Base-by-base conservation (phyloP, 2,113 vertebrate genomes). In the Hymenochirus boettgeri region DNA sequence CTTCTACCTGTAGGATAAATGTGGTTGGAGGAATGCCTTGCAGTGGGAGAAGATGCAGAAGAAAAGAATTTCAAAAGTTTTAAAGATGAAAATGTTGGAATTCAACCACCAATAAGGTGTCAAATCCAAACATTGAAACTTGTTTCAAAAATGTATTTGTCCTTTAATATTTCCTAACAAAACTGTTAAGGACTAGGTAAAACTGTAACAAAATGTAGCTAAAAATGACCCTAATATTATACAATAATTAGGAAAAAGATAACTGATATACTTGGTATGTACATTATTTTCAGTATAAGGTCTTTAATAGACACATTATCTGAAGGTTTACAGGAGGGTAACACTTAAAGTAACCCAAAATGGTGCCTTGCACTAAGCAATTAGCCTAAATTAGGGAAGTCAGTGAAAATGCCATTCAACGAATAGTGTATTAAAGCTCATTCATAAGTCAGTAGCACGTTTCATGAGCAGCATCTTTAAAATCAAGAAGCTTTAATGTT, bases 391-490 rank as follows among this genome's bases (percentile, higher is more conserved):
- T 69, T 51, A 69, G 59, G 65, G 23, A 57, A 60, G 65, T 53
- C 56, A 51, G 64, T 67, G 54, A 67, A 67, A 67, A 67, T 67
- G 64, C 59, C 64, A 67, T 46, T 67, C 64, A 69, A 53, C 51
- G 47, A 69, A 19, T 33, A 69, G 56, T 69, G 19, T 69, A 69
- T 76, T 75, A 80, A 74, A 73, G 60, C 74, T 73, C 76, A 71
- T 82, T 75, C 69, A 46, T 24, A 74, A 71, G 64, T 67, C 74
- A 77, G 77, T 50, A 26, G 71, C 70, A 77, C 74, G 72, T 70
- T 75, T 61, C 33, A 13, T 51, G 65, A 77, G 67, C 33, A 62
- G 33, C 70, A 67, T 73, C 73, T 65, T 71, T 77, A 81, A 77
- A 69, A 72, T 69, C 65, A 19, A 66, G 72, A 57, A 61, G 62